A percentile compares a stretch with the other conserved stretches of the same genome.
Evolutionary conservation across 1,140 invertebrate genomes (phyloP).

Genomic region (Platorchestia sp.): DNA sequence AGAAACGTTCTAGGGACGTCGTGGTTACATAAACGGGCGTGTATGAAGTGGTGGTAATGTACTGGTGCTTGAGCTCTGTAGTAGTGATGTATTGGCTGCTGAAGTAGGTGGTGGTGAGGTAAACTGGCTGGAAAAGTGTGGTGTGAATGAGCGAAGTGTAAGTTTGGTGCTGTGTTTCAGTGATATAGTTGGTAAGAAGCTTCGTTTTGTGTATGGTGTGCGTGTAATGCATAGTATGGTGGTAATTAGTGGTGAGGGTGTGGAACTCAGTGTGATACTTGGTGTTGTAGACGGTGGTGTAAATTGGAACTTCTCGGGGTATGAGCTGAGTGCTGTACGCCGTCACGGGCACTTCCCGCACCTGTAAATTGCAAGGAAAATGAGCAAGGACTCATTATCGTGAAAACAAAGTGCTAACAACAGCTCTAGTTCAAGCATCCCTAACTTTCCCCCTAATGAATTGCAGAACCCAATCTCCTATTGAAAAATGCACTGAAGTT

Average conservation of each 20-base stretch:
- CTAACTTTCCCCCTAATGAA: too few relatives aligned
- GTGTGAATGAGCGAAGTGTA: slow-evolving; percentile 22
- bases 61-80: not conserved
- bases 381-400: not conserved
- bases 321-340: slow-evolving; percentile 11
- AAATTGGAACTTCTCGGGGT: not conserved
- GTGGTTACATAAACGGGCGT: slow-evolving; percentile 25
- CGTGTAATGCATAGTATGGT: slow-evolving; percentile 37
- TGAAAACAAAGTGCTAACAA: not conserved
- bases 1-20: slow-evolving; percentile 15
- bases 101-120: slow-evolving; percentile 12
- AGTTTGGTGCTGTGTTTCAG: not conserved
- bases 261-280: slow-evolving; percentile 45
- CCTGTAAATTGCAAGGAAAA: not conserved
- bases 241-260: slow-evolving; percentile 35
- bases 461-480: too few relatives aligned
- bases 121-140: not conserved
- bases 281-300: slow-evolving; percentile 26
- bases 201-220: not conserved
- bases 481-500: too few relatives aligned
- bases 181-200: slow-evolving; percentile 44
- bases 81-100: slow-evolving; percentile 32
- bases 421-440: too few relatives aligned
- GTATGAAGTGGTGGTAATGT: slow-evolving; percentile 41
- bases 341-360: slow-evolving; percentile 5